Conservation (phyloP, 2,797 vertebrate genomes). For the Yasuhikotakia modesta region DNA sequence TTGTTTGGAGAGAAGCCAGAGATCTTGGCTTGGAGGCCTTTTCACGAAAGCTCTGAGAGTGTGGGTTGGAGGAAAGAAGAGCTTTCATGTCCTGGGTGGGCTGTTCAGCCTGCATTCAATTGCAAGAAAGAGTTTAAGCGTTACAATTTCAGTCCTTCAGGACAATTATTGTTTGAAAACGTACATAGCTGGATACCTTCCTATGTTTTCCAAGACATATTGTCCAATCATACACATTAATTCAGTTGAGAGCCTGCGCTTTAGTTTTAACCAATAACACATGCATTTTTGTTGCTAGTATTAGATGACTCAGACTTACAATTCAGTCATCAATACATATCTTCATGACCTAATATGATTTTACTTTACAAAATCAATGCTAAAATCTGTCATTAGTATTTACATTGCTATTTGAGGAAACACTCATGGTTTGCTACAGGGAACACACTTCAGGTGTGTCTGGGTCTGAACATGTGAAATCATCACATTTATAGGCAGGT, state of each 20-base stretch:
- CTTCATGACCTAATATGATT: too few relatives aligned
- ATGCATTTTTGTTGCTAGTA: not conserved
- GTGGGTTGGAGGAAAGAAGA: constrained; percentile 5
- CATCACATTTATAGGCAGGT: too few relatives aligned
- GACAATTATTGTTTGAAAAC: constrained; percentile 38
- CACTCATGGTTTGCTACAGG: too few relatives aligned
- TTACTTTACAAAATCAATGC: too few relatives aligned
- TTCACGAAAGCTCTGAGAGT: constrained; percentile 27
- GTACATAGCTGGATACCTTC: constrained; percentile 46
- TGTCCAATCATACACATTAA: not conserved
- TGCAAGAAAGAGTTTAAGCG: constrained; percentile 7
- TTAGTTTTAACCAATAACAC: not conserved
- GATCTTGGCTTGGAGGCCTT: constrained; percentile 19
- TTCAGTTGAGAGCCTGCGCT: not conserved
- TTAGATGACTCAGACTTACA: too few relatives aligned
- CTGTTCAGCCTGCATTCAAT: constrained; percentile 36
- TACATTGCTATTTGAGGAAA: too few relatives aligned
- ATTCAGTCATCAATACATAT: too few relatives aligned
- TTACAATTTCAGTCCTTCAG: constrained; percentile 20
- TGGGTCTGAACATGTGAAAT: too few relatives aligned
- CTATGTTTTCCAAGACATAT: constrained; percentile 19
- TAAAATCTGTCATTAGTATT: too few relatives aligned
- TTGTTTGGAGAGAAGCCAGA: constrained; percentile 36
- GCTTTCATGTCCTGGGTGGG: constrained; percentile 49
- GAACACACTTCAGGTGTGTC: too few relatives aligned